Evolutionary conservation across 2,888 invertebrate genomes (phyloP), one percentile per base, ranked within the genome.

Genomic region (Sinhomidia bicolor): DNA sequence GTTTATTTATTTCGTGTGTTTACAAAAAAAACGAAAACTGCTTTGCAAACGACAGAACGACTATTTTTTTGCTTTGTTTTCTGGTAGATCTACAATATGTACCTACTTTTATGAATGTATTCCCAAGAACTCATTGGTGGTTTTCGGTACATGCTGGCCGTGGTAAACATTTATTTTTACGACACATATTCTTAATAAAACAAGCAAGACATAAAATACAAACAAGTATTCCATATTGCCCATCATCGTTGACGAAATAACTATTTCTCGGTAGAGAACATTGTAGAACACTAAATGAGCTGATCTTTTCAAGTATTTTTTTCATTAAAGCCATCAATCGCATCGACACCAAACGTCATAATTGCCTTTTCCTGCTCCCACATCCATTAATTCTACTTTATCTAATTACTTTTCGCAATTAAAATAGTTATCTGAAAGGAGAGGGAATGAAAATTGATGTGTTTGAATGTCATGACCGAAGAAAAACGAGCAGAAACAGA

Each of bases 341-440:
- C 78, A 57, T 78, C 57, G 78, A 57, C 78, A 57, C 54, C 78
- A 32, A 10, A 78, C 54, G 32, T 78, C 78, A 78, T 78, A 57
- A 78, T 78, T 17, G 78, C 78, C 32, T 78, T 78, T 78, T 57
- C 41, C 78, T 60, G 57, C 84, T 60, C 60, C 26, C 26, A 26
- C 60, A 29, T 76, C 76, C 60, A 76, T 71, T 60, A 83, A 82
- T 47, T 51, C 47, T 36, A 71, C 51, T 81, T 81, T 65, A 65
- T 83, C 68, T 83, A 83, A 83, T 83, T 83, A 83, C 71, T 83
- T 83, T 62, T 76, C 41, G 76, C 44, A 84, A 84, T 84, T 84
- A 84, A 78, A 78, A 78, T 57, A 57, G 54, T 36, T 78, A 78
- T 78, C 78, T 78, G 29, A 51, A 78, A 47, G 6, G 51, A 54